phyloP scores from a whole-genome alignment of 37 sponge, comb jelly and placozoan species.

The Spongilla lacustris region DNA sequence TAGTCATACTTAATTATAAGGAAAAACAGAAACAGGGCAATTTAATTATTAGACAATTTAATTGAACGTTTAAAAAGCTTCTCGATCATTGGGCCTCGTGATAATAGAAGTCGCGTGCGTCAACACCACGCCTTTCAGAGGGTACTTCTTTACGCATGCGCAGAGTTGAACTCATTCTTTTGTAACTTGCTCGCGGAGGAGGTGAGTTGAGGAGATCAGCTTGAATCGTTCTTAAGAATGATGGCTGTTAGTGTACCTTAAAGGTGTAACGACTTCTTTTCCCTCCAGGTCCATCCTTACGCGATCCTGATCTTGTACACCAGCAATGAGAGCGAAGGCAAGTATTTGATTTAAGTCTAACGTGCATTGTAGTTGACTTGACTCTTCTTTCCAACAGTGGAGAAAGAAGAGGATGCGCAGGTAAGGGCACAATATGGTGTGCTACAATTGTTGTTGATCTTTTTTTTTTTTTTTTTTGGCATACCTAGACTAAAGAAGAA shows the following conservation, averaged over 20 bases:
- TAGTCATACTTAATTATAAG: too few species aligned
- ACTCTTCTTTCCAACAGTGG: conserved; percentile 52
- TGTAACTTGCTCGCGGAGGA: neutral
- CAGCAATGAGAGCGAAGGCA: conserved; percentile 67
- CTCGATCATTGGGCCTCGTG: neutral
- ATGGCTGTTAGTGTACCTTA: neutral
- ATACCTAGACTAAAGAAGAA: conserved; percentile 77
- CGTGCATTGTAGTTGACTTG: neutral
- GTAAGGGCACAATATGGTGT: conserved; percentile 11
- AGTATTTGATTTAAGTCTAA: neutral
- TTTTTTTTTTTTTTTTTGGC: neutral
- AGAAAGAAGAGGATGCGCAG: conserved; percentile 91
- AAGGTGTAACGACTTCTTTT: neutral
- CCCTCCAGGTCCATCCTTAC: neutral
- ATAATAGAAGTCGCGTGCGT: neutral
- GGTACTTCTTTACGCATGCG: neutral
- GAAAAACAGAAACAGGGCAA: too few species aligned
- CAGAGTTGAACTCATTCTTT: neutral
- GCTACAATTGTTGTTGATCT: neutral
- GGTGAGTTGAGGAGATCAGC: neutral
- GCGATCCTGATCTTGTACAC: neutral
- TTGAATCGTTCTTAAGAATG: neutral
- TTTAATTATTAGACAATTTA: too few species aligned
- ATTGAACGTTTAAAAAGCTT: too few species aligned
- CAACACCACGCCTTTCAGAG: neutral